Evolutionary conservation across 2,888 invertebrate species (phyloP), one percentile per base, ranked within the genome.

Genomic region (Selenia dentaria): DNA sequence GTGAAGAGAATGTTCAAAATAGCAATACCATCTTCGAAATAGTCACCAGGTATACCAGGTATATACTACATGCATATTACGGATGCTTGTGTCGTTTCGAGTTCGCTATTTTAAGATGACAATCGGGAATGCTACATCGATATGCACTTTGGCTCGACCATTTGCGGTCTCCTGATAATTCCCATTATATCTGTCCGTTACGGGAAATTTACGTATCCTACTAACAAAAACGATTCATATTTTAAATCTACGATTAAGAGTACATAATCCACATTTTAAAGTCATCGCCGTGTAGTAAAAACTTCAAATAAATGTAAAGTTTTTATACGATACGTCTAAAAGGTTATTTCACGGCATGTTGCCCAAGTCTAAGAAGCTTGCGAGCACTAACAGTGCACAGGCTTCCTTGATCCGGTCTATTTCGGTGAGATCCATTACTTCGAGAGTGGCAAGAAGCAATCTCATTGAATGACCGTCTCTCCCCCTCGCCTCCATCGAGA

Each of bases 391-490:
- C 74, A 80, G 79, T 75, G 74, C 73, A 71, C 70, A 72, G 72
- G 74, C 81, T 85, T 83, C 78, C 85, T 83, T 86, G 82, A 88
- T 86, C 79, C 80, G 86, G 86, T 90, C 84, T 86, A 90, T 90
- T 91, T 90, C 69, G 84, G 84, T 70, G 75, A 84, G 91, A 91
- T 91, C 91, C 91, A 91, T 91, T 91, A 91, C 91, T 80, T 74
- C 70, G 79, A 79, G 85, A 85, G 87, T 83, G 83, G 89, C 90
- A 87, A 89, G 91, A 90, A 91, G 91, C 91, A 91, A 91, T 91
- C 91, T 90, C 91, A 90, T 91, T 89, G 91, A 91, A 91, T 91
- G 91, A 91, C 91, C 91, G 81, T 79, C 84, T 78, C 76, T 79
- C 76, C 75, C 77, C 75, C 59, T 44, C 56, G 44, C 62, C 68